A percentile compares a stretch with the other conserved stretches of the same genome.
Evolutionary conservation across 2,888 invertebrate species (phyloP).

Genomic region (Folsomia manolachei): DNA sequence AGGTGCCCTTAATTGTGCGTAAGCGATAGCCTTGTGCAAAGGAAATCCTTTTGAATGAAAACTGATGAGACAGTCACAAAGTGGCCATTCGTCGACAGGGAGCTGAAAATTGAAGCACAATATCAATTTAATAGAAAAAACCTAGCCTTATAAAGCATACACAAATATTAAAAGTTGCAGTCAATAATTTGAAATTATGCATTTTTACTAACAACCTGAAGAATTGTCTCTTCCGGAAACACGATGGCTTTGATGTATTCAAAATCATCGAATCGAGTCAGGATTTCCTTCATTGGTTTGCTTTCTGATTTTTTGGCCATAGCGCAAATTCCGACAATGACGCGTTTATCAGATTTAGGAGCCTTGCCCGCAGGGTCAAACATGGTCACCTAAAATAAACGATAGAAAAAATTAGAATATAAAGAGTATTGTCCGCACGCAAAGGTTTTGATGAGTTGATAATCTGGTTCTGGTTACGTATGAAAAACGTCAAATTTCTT

Average conservation of each 20-base stretch:
- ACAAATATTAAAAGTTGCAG: not conserved
- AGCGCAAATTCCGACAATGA: slow-evolving; percentile 97
- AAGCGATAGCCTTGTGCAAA: slow-evolving; percentile 93
- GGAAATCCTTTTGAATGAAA: slow-evolving; percentile 99
- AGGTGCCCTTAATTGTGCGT: slow-evolving; percentile 87
- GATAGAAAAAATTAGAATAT: no score
- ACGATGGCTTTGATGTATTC: slow-evolving; percentile 92
- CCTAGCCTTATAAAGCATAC: no score
- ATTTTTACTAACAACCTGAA: no score
- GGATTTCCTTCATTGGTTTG: slow-evolving; percentile 98
- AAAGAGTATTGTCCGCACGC: no score
- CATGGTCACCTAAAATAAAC: slow-evolving; percentile 43
- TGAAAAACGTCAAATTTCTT: no score
- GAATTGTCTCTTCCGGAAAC: slow-evolving; percentile 93
- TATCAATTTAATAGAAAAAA: not conserved
- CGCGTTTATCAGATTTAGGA: slow-evolving; percentile 69
- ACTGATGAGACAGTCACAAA: slow-evolving; percentile 95
- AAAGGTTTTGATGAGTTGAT: no score
- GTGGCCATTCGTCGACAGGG: slow-evolving; percentile 96
- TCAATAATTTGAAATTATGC: not conserved
- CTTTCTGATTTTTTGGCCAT: slow-evolving; percentile 99
- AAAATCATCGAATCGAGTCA: slow-evolving; percentile 91
- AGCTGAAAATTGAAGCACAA: slow-evolving; percentile 60
- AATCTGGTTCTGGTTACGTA: no score
- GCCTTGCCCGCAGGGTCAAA: slow-evolving; percentile 40